Percentiles rank a stretch among this genome's conserved stretches.
phyloP scores from a whole-genome alignment of 2,113 vertebrate genomes.

The Neodontobutis hainanensis region DNA sequence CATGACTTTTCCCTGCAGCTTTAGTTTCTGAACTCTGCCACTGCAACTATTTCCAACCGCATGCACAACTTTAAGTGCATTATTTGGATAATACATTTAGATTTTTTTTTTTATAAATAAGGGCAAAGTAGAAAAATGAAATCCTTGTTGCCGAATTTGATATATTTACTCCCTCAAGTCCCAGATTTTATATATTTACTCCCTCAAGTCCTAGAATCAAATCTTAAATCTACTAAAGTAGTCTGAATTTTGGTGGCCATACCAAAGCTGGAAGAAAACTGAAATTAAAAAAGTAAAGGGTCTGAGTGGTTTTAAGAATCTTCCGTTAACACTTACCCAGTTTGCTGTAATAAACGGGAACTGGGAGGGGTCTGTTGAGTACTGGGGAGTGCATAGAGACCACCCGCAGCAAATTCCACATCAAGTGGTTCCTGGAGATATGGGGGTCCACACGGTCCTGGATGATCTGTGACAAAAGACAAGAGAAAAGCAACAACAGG shows the following conservation, averaged over 20 bases:
- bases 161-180: no score
- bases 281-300: no score
- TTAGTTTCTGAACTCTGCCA: constrained; percentile 23
- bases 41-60: background rate
- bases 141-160: no score
- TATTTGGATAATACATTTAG: background rate
- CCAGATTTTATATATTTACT: no score
- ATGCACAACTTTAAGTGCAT: background rate
- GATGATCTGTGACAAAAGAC: constrained; percentile 70
- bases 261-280: no score
- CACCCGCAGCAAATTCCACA: constrained; percentile 82
- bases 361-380: constrained; percentile 74
- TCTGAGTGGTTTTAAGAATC: background rate
- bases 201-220: no score
- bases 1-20: constrained; percentile 21
- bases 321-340: constrained; percentile 71
- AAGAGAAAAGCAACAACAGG: background rate
- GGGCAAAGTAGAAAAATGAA: no score
- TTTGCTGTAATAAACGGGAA: constrained; percentile 81
- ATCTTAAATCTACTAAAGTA: no score
- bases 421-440: constrained; percentile 74
- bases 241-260: no score
- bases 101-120: background rate
- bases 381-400: constrained; percentile 79
- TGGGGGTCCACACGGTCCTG: constrained; percentile 79